phyloP scores from a whole-genome alignment of 2,797 vertebrate genomes.

The Alosa sapidissima region DNA sequence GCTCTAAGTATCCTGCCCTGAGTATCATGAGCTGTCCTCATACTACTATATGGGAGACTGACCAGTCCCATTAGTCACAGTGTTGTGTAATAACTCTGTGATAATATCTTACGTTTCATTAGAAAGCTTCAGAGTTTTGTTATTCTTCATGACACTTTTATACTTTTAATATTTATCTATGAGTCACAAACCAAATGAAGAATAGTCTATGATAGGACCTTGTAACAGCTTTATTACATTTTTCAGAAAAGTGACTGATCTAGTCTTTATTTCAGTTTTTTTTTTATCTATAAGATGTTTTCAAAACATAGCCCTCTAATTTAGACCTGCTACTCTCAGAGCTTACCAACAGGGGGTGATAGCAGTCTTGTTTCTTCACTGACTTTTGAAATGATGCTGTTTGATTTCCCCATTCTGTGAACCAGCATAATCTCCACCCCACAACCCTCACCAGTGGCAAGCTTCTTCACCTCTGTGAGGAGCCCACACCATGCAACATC shows the following conservation, averaged over 20 bases:
- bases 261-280: background rate
- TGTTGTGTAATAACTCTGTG: background rate
- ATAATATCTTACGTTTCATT: background rate
- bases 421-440: background rate
- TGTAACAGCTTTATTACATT: background rate
- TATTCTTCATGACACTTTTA: background rate
- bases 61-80: background rate
- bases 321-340: background rate
- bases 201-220: background rate
- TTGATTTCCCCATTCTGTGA: conserved; percentile 12
- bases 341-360: background rate
- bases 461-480: background rate
- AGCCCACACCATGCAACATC: background rate
- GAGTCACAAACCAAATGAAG: too few species aligned
- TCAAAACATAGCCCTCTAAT: background rate
- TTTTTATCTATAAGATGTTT: background rate
- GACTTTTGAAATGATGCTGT: background rate
- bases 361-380: background rate
- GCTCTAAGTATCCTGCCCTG: conserved; percentile 22
- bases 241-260: background rate
- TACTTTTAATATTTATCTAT: background rate
- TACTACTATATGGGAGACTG: background rate
- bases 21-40: background rate
- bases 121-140: background rate
- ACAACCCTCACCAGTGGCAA: background rate